These are phyloP conservation scores for Choloepus hoffmanni DNA, from an alignment of 2,113 vertebrate genomes.

Conservation along the genomic window DNA sequence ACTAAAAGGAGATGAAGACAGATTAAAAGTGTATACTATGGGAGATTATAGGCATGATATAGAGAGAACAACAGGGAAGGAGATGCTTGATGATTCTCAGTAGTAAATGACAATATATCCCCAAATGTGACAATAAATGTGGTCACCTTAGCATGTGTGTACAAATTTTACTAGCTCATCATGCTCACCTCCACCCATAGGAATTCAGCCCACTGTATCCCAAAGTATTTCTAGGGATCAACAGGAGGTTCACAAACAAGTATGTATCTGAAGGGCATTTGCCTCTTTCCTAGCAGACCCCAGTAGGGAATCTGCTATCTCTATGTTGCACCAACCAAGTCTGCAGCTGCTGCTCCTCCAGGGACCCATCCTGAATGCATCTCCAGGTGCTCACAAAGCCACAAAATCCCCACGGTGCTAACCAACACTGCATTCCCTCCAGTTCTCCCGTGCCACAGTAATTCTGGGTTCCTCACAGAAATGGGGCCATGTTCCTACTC, in stretches of 20 bases:
- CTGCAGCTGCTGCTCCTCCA: background rate
- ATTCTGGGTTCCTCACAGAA: background rate
- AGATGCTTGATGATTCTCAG: background rate
- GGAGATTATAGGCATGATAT: background rate
- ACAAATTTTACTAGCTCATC: background rate
- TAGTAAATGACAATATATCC: background rate
- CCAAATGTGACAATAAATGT: background rate
- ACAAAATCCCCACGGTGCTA: background rate
- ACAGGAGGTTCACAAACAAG: background rate
- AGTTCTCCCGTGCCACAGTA: background rate
- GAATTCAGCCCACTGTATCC: background rate
- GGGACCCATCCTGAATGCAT: background rate
- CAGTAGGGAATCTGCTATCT: background rate
- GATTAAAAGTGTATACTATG: background rate
- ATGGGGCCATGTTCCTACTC: background rate
- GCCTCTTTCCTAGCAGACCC: background rate
- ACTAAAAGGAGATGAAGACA: background rate
- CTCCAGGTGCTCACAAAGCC: background rate
- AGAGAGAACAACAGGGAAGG: background rate
- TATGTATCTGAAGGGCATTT: background rate
- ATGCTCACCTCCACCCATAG: background rate
- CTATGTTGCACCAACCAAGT: background rate
- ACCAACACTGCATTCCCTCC: background rate
- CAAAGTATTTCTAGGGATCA: background rate
- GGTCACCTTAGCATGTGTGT: background rate